Evolutionary conservation across 2,797 vertebrate genomes (phyloP).

Genomic region (Odontamblyopus rebecca): DNA sequence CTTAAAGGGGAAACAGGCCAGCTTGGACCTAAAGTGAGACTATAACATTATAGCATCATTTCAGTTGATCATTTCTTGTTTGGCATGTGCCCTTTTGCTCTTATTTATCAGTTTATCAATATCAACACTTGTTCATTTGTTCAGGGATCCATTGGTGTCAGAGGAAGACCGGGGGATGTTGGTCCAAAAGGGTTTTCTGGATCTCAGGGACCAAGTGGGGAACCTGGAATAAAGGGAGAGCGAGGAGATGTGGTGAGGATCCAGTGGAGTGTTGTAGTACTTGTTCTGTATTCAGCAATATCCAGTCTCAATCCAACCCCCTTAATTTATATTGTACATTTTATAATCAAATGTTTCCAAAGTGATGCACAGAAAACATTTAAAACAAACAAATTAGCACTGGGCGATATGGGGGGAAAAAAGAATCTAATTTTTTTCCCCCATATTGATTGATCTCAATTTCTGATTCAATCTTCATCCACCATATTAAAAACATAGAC

Average conservation of each 20-base stretch:
- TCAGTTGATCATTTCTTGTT: neutral
- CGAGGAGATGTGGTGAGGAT: conserved; percentile 56
- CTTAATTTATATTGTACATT: no score
- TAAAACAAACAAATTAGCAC: no score
- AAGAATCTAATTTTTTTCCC: no score
- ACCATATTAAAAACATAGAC: no score
- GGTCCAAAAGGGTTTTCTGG: conserved; percentile 73
- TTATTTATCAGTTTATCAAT: neutral
- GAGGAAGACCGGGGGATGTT: conserved; percentile 52
- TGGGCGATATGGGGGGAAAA: no score
- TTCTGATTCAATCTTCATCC: no score
- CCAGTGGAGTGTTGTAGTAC: neutral
- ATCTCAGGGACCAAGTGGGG: conserved; percentile 68
- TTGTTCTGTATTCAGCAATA: neutral
- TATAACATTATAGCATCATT: neutral
- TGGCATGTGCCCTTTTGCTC: neutral
- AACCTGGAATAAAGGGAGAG: conserved; percentile 64
- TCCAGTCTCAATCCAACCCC: no score
- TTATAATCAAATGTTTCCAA: no score
- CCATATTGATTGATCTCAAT: no score
- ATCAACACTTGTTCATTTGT: conserved; percentile 1
- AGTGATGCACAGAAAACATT: no score
- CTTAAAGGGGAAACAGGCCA: conserved; percentile 75
- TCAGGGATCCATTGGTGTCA: conserved; percentile 70
- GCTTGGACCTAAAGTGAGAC: conserved; percentile 69